These are phyloP conservation scores for Sebastiscus albofasciatus DNA, from an alignment of 2,797 vertebrate species.

Conservation along the genomic window DNA sequence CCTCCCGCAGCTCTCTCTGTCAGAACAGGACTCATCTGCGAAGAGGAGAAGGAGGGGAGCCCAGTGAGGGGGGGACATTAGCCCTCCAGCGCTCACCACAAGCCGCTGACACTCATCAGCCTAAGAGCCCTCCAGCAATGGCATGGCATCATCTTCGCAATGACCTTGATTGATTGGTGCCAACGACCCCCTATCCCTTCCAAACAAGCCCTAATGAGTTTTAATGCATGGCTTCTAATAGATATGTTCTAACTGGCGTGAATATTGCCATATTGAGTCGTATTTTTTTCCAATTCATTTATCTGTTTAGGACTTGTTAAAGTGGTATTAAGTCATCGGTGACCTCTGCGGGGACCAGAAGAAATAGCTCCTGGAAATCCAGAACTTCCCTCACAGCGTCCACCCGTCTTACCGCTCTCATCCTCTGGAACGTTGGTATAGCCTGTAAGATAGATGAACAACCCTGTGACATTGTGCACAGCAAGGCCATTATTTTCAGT, in stretches of 20 bases:
- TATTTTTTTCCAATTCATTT: conserved; percentile 56
- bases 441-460: not conserved
- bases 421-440: not conserved
- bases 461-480: not conserved
- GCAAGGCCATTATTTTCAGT: not conserved
- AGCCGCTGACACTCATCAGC: conserved; percentile 73
- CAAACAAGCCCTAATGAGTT: conserved; percentile 72
- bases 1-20: conserved; percentile 58
- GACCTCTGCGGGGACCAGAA: conserved; percentile 19
- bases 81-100: conserved; percentile 54
- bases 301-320: conserved; percentile 51
- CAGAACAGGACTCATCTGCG: conserved; percentile 53
- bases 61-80: conserved; percentile 46
- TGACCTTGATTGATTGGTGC: conserved; percentile 81
- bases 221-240: conserved; percentile 65
- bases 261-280: conserved; percentile 46
- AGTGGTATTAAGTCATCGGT: conserved; percentile 32
- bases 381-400: not conserved
- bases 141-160: conserved; percentile 50
- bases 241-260: conserved; percentile 59
- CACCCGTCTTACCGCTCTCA: not conserved
- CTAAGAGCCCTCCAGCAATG: conserved; percentile 69
- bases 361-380: not conserved
- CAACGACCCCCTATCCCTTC: conserved; percentile 49
- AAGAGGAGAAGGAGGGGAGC: conserved; percentile 26